phyloP scores from a whole-genome alignment of 1,140 invertebrate species.

The Zaprionus camerounensis region DNA sequence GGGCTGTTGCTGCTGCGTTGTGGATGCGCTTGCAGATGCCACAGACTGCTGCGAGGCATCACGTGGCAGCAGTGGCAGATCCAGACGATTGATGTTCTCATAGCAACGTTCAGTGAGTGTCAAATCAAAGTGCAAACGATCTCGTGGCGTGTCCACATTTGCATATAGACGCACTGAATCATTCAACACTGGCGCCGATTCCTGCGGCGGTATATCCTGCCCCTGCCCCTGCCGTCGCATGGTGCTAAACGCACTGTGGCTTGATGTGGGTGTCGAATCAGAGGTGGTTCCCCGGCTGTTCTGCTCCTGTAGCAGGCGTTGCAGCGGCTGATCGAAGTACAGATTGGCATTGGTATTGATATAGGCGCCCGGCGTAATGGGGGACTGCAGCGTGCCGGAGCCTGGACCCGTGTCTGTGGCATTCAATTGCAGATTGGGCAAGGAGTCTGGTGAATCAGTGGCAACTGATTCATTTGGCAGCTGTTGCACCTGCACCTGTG shows the following conservation, averaged over 20 bases:
- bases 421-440: constrained; percentile 82
- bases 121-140: constrained; percentile 53
- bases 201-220: constrained; percentile 83
- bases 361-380: constrained; percentile 48
- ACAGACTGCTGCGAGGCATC: constrained; percentile 43
- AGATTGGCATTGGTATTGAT: constrained; percentile 61
- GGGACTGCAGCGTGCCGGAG: constrained; percentile 42
- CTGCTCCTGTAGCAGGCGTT: constrained; percentile 43
- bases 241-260: constrained; percentile 79
- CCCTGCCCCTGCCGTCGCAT: constrained; percentile 64
- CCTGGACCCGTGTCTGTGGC: background rate
- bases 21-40: background rate
- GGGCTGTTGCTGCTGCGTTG: constrained; percentile 35
- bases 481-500: background rate
- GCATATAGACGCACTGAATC: constrained; percentile 69
- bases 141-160: constrained; percentile 62
- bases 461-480: constrained; percentile 4
- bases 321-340: constrained; percentile 71
- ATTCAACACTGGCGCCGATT: constrained; percentile 78
- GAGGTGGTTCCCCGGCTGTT: constrained; percentile 47
- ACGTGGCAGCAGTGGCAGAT: constrained; percentile 54
- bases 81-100: constrained; percentile 70
- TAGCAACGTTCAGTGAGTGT: constrained; percentile 63
- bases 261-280: constrained; percentile 21
- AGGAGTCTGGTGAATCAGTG: constrained; percentile 85